Evolutionary conservation across 2,797 vertebrate species (phyloP).

Genomic region (Typhlichthys subterraneus): DNA sequence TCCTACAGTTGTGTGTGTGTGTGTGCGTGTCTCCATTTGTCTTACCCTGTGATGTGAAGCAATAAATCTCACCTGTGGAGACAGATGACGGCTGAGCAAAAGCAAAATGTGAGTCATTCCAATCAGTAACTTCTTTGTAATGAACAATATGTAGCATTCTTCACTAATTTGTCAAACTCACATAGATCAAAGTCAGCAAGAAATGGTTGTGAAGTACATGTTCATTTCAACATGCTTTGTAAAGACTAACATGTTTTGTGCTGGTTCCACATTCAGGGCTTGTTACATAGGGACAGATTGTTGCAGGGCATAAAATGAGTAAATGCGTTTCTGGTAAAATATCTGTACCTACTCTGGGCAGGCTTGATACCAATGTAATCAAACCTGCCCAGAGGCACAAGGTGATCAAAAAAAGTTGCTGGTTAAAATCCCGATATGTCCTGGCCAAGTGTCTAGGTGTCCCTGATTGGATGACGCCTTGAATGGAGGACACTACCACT

Average conservation of each 20-base stretch:
- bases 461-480: too few species aligned
- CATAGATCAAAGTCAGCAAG: not conserved
- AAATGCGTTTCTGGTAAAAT: not conserved
- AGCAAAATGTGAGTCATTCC: conserved; percentile 31
- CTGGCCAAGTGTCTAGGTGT: too few species aligned
- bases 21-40: conserved; percentile 48
- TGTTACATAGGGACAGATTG: not conserved
- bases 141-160: not conserved
- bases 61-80: conserved; percentile 46
- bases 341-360: not conserved
- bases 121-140: conserved; percentile 29
- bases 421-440: too few species aligned
- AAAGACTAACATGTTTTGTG: not conserved
- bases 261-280: not conserved
- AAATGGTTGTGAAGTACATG: too few species aligned
- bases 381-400: too few species aligned
- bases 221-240: too few species aligned
- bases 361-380: too few species aligned
- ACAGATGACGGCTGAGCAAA: conserved; percentile 32
- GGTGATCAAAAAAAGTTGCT: too few species aligned
- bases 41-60: conserved; percentile 30
- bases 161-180: conserved; percentile 11
- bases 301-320: not conserved
- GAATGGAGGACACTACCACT: too few species aligned
- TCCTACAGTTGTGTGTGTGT: conserved; percentile 27